These are phyloP conservation scores for Silurus lanzhouensis DNA, from an alignment of 2,797 vertebrate genomes.

Conservation along the genomic window DNA sequence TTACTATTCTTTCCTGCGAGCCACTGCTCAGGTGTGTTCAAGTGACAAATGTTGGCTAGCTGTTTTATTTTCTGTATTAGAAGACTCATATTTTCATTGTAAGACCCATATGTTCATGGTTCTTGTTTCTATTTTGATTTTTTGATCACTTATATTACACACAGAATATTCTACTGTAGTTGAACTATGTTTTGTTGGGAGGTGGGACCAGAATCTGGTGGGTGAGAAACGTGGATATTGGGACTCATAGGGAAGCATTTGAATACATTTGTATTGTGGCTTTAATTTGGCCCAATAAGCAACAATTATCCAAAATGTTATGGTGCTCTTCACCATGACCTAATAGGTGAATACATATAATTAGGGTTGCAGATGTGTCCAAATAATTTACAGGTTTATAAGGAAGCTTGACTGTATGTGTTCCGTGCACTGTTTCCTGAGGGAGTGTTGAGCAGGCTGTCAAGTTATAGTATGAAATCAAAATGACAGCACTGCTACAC, in stretches of 20 bases:
- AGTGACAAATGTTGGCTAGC: background rate
- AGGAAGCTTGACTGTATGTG: conserved; percentile 38
- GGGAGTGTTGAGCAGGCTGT: conserved; percentile 37
- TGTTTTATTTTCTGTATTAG: background rate
- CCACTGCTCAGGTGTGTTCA: background rate
- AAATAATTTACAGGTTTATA: conserved; percentile 24
- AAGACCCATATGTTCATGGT: background rate
- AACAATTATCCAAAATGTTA: conserved; percentile 22
- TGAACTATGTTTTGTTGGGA: background rate
- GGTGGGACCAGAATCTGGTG: background rate
- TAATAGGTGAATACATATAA: conserved; percentile 13
- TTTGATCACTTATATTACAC: background rate
- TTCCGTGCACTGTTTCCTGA: conserved; percentile 24
- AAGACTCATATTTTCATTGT: background rate
- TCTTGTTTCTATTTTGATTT: background rate
- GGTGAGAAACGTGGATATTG: background rate
- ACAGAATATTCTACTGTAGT: background rate
- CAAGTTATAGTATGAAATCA: conserved; percentile 46
- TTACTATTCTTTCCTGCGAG: background rate
- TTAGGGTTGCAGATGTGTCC: conserved; percentile 19
- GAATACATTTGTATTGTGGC: background rate
- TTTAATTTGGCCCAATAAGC: background rate
- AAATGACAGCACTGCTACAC: conserved; percentile 49
- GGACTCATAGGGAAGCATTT: background rate
- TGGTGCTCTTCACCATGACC: conserved; percentile 7